These are phyloP conservation scores for Acleris emargana DNA, from an alignment of 2,888 invertebrate genomes.

Conservation along the genomic window DNA sequence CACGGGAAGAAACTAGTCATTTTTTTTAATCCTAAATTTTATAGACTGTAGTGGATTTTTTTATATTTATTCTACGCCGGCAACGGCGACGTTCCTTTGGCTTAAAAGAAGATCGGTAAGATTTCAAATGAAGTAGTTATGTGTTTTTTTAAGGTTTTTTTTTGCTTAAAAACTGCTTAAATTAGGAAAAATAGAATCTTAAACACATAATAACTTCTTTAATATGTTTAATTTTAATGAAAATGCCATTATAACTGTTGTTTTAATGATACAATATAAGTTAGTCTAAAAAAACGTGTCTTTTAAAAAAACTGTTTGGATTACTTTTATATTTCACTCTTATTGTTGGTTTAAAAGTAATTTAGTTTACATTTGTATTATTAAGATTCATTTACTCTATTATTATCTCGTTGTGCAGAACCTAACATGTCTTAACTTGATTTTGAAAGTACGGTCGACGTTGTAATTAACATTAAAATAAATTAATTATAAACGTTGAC, in stretches of 20 bases:
- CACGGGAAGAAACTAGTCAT: constrained; percentile 56
- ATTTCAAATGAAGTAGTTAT: constrained; percentile 3
- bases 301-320: not conserved
- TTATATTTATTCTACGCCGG: constrained; percentile 40
- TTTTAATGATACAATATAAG: too few species aligned
- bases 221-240: not conserved
- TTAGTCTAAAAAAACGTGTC: constrained; percentile 1
- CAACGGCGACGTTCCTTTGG: constrained; percentile 19
- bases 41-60: constrained; percentile 41
- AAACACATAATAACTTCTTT: constrained; percentile 3
- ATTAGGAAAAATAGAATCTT: constrained; percentile 3
- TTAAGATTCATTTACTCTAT: constrained; percentile 23
- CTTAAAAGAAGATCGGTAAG: not conserved
- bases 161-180: not conserved
- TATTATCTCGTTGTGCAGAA: not conserved
- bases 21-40: constrained; percentile 48
- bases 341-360: constrained; percentile 20
- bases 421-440: not conserved
- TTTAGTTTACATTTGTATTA: constrained; percentile 12
- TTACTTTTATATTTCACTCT: constrained; percentile 11
- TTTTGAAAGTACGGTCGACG: not conserved
- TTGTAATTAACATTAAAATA: too few species aligned
- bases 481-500: too few species aligned
- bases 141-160: not conserved
- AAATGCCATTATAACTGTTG: not conserved